phyloP scores from a whole-genome alignment of 92 coral and sea anemone genomes.

The Scolanthus callimorphus region DNA sequence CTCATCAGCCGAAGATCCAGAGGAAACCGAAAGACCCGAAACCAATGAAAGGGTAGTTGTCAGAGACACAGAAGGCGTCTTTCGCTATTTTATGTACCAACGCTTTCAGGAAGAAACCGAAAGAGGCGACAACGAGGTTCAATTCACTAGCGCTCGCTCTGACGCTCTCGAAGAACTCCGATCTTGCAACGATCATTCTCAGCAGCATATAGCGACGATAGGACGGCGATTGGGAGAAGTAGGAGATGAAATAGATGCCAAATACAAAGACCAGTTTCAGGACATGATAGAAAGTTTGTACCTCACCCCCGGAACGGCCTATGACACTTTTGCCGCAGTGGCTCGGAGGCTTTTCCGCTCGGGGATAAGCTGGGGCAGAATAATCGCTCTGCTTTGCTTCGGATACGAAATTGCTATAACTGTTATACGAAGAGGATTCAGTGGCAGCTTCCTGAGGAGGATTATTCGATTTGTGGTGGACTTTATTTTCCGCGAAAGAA shows the following conservation, averaged over 20 bases:
- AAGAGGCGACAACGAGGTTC: conserved; percentile 61
- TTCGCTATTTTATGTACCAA: conserved; percentile 87
- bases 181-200: conserved; percentile 70
- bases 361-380: conserved; percentile 94
- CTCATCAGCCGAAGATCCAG: too few species aligned
- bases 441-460: conserved; percentile 92
- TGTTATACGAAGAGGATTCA: conserved; percentile 88
- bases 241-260: conserved; percentile 94
- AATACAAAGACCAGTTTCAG: conserved; percentile 88
- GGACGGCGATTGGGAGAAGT: conserved; percentile 93
- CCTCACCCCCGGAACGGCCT: conserved; percentile 86
- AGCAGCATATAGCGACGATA: conserved; percentile 67
- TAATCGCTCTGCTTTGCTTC: conserved; percentile 89
- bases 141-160: conserved; percentile 77
- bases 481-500: conserved; percentile 87
- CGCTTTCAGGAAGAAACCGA: conserved; percentile 84
- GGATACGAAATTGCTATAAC: conserved; percentile 94
- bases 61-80: conserved; percentile 82
- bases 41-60: conserved; percentile 47
- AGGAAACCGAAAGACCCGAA: too few species aligned
- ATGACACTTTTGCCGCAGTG: conserved; percentile 92
- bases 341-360: conserved; percentile 87
- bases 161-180: conserved; percentile 99
- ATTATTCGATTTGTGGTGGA: conserved; percentile 89
- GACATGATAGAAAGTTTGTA: conserved; percentile 92